These are phyloP conservation scores for Scaptodrosophila lebanonensis DNA, from an alignment of 1,140 invertebrate species.

Conservation along the genomic window DNA sequence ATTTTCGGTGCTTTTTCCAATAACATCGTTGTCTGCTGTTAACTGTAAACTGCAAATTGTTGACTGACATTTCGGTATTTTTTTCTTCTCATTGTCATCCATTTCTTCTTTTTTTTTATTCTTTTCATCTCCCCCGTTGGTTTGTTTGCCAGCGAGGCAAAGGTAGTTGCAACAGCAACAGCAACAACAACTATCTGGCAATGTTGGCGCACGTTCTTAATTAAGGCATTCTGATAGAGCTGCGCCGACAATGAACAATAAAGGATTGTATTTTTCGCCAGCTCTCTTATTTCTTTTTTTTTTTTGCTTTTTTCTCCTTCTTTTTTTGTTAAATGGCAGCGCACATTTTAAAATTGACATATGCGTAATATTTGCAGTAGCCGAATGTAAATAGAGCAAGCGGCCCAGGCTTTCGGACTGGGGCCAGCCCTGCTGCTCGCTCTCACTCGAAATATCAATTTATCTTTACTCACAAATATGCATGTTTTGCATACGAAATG, in stretches of 20 bases:
- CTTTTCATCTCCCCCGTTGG: not conserved
- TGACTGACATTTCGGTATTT: conserved; percentile 55
- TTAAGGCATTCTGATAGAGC: conserved; percentile 64
- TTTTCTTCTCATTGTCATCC: too few species aligned
- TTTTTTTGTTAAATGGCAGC: conserved; percentile 38
- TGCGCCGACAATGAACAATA: conserved; percentile 50
- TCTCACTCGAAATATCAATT: conserved; percentile 73
- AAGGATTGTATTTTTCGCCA: conserved; percentile 39
- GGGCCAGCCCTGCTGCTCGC: too few species aligned
- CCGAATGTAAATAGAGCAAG: too few species aligned
- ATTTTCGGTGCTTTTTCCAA: conserved; percentile 69
- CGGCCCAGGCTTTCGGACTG: too few species aligned
- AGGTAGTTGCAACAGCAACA: conserved; percentile 17
- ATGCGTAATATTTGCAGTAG: conserved; percentile 14
- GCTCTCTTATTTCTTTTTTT: not conserved
- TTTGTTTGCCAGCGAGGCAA: conserved; percentile 20
- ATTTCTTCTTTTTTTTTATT: not conserved
- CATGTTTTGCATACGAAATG: conserved; percentile 64
- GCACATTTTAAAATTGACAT: conserved; percentile 55
- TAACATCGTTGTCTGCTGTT: conserved; percentile 46
- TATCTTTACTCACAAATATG: conserved; percentile 51
- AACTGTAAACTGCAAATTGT: conserved; percentile 67
- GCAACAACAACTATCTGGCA: conserved; percentile 44
- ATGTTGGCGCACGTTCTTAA: conserved; percentile 60
- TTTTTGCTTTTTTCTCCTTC: conserved; percentile 8